Evolutionary conservation across 2,888 invertebrate species (phyloP).

Genomic region (Drosophila tanythrix): DNA sequence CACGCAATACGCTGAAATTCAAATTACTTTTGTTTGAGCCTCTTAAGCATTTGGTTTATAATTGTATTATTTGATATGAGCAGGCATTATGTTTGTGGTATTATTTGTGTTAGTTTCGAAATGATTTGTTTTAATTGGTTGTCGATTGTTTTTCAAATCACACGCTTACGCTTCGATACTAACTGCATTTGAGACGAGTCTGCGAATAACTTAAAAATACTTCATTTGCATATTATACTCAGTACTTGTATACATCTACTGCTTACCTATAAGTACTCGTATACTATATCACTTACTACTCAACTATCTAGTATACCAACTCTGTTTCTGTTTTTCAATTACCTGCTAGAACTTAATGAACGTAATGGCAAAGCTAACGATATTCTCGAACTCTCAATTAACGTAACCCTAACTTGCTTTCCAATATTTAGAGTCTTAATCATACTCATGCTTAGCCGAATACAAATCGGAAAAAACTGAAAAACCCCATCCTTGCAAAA

Average conservation of each 20-base stretch:
- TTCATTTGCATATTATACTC: slow-evolving; percentile 57
- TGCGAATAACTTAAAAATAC: slow-evolving; percentile 40
- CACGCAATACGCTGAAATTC: slow-evolving; percentile 21
- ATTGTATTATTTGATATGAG: slow-evolving; percentile 9
- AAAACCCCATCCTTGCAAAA: slow-evolving; percentile 10
- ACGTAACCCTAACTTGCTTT: slow-evolving; percentile 43
- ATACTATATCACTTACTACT: slow-evolving; percentile 36
- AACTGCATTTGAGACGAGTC: slow-evolving; percentile 72
- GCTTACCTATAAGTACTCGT: slow-evolving; percentile 48
- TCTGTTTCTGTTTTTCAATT: slow-evolving; percentile 58
- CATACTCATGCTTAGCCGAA: slow-evolving; percentile 30
- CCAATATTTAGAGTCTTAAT: slow-evolving; percentile 42
- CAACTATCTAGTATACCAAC: slow-evolving; percentile 24
- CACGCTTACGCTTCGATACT: slow-evolving; percentile 76
- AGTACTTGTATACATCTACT: slow-evolving; percentile 15
- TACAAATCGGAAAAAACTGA: neutral
- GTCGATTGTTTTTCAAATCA: slow-evolving; percentile 44
- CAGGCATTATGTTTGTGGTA: slow-evolving; percentile 25
- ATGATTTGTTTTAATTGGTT: slow-evolving; percentile 2
- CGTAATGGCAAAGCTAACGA: slow-evolving; percentile 33
- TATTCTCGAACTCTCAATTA: slow-evolving; percentile 25
- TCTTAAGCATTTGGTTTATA: slow-evolving; percentile 7
- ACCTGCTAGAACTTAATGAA: slow-evolving; percentile 35
- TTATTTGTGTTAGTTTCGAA: neutral
- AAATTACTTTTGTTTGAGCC: slow-evolving; percentile 19